phyloP scores from a whole-genome alignment of 2,113 vertebrate genomes.

The Larimichthys crocea region DNA sequence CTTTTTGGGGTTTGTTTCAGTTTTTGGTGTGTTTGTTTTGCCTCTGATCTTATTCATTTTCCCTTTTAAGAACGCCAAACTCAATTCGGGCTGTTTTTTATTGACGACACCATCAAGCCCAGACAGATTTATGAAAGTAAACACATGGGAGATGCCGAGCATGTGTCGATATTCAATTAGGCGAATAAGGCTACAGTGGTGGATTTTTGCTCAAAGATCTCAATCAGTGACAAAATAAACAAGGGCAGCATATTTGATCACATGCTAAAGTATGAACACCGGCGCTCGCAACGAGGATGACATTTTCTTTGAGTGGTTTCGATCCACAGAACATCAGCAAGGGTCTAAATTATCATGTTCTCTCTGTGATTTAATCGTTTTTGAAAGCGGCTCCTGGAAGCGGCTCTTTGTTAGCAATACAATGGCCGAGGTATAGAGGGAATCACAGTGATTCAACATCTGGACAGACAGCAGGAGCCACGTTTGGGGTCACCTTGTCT shows the following conservation, averaged over 20 bases:
- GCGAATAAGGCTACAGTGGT: conserved; percentile 19
- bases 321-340: conserved; percentile 46
- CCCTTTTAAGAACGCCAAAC: neutral
- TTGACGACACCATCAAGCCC: neutral
- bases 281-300: too few species aligned
- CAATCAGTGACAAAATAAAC: conserved; percentile 32
- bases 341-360: conserved; percentile 41
- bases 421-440: conserved; percentile 25
- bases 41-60: neutral
- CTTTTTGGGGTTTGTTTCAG: neutral
- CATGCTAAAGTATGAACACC: neutral
- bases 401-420: conserved; percentile 44
- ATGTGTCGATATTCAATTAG: conserved; percentile 52
- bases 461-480: conserved; percentile 51
- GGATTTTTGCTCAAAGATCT: conserved; percentile 35
- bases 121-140: conserved; percentile 46
- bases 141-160: neutral
- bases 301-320: neutral
- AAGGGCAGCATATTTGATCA: neutral
- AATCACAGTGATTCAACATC: conserved; percentile 60
- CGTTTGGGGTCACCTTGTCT: conserved; percentile 69
- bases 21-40: neutral
- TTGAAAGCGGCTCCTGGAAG: conserved; percentile 36
- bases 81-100: neutral
- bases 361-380: conserved; percentile 50